These are phyloP conservation scores for Hemichromis elongatus DNA, from an alignment of 2,113 vertebrate species.

Conservation along the genomic window DNA sequence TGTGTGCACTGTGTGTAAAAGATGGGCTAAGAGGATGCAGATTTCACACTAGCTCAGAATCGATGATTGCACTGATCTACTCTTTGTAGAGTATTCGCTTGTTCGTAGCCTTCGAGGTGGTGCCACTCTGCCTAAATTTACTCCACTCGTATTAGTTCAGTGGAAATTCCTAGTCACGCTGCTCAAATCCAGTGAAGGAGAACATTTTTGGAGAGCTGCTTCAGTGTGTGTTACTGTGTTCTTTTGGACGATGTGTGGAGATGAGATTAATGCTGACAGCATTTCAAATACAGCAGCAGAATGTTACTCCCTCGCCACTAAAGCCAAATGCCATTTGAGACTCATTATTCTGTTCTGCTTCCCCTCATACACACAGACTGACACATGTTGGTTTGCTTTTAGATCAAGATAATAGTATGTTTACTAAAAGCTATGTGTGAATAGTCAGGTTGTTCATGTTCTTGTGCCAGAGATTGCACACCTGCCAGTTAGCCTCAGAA, in stretches of 20 bases:
- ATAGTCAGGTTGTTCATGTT: conserved; percentile 25
- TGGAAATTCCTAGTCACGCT: not conserved
- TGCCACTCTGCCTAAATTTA: not conserved
- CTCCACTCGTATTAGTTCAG: not conserved
- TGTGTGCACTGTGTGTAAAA: not conserved
- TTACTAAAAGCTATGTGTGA: conserved; percentile 34
- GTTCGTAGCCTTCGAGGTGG: not conserved
- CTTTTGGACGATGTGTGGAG: not conserved
- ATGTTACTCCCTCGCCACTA: not conserved
- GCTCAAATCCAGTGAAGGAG: conserved; percentile 7
- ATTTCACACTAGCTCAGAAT: not conserved
- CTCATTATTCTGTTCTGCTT: conserved; percentile 5
- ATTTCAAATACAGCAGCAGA: conserved; percentile 21
- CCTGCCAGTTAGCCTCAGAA: conserved; percentile 16
- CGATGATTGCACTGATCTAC: not conserved
- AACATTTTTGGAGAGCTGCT: not conserved
- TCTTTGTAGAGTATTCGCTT: not conserved
- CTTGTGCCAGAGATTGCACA: not conserved
- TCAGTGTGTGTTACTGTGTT: not conserved
- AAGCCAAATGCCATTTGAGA: not conserved
- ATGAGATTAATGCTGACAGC: conserved; percentile 27
- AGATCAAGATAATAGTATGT: not conserved
- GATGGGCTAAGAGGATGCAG: not conserved
- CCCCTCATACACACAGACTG: not conserved
- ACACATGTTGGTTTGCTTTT: not conserved